Conservation (phyloP, 2,113 vertebrate genomes). For the Dicrurus megarhynchus region DNA sequence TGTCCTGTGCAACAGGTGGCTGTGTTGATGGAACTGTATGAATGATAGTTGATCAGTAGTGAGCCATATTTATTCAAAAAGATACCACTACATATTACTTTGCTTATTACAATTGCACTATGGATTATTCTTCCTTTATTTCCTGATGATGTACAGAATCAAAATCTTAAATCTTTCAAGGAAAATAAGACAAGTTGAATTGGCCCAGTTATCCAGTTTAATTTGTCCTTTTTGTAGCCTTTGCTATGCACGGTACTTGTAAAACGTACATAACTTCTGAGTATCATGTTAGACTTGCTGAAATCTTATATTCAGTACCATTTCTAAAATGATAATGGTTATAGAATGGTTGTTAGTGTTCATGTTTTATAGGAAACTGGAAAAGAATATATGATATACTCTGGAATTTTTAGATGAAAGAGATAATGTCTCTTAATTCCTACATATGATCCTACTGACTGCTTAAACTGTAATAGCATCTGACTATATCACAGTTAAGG, state of each 20-base stretch:
- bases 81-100: constrained; percentile 62
- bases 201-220: constrained; percentile 61
- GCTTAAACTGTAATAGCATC: constrained; percentile 27
- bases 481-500: constrained; percentile 23
- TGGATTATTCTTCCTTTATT: constrained; percentile 66
- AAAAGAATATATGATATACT: constrained; percentile 42
- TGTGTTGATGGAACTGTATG: constrained; percentile 36
- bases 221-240: constrained; percentile 64
- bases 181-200: constrained; percentile 65
- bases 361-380: constrained; percentile 65
- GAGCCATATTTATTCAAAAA: constrained; percentile 74
- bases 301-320: constrained; percentile 57
- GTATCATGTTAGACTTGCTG: constrained; percentile 53
- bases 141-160: constrained; percentile 70
- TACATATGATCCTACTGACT: constrained; percentile 23
- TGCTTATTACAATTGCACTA: constrained; percentile 77
- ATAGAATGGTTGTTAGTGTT: constrained; percentile 50
- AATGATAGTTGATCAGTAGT: constrained; percentile 56
- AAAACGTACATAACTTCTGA: constrained; percentile 54
- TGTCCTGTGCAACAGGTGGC: constrained; percentile 50
- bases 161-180: constrained; percentile 60
- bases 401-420: constrained; percentile 33
- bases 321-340: constrained; percentile 51
- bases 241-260: constrained; percentile 72
- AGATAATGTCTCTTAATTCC: constrained; percentile 10